A percentile compares a stretch with the other conserved stretches of the same genome.
phyloP scores from a whole-genome alignment of 2,113 vertebrate genomes.

The Podarcis raffonei region DNA sequence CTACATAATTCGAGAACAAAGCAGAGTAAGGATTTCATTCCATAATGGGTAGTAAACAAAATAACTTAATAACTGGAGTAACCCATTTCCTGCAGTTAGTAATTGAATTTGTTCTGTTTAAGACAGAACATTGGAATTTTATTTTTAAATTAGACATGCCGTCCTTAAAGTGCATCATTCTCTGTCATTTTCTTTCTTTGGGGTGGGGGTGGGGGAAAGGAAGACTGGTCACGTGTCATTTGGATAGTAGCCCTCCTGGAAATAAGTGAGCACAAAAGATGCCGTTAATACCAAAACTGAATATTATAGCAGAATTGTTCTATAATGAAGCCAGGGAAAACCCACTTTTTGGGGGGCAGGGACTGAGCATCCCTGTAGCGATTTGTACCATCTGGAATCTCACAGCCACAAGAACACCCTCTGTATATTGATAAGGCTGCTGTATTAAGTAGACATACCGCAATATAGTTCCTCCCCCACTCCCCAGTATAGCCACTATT shows the following conservation, averaged over 20 bases:
- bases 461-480: too few relatives aligned
- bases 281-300: neutral
- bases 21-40: constrained; percentile 24
- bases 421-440: neutral
- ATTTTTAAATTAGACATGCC: neutral
- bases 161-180: neutral
- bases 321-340: neutral
- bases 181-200: neutral
- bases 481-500: too few relatives aligned
- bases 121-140: neutral
- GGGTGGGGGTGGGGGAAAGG: too few relatives aligned
- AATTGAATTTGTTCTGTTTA: constrained; percentile 33
- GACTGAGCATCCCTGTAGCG: neutral
- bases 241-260: accelerated
- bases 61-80: neutral
- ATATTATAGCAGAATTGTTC: accelerated
- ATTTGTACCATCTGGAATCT: neutral
- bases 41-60: neutral
- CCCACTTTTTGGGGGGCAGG: neutral
- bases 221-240: neutral
- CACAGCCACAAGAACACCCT: neutral
- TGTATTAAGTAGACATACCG: neutral
- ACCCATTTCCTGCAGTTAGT: constrained; percentile 25
- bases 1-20: constrained; percentile 28
- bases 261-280: neutral